Evolutionary conservation across 2,797 vertebrate species (phyloP), one percentile per base, ranked within the genome.

Genomic region (Anabacerthia variegaticeps): DNA sequence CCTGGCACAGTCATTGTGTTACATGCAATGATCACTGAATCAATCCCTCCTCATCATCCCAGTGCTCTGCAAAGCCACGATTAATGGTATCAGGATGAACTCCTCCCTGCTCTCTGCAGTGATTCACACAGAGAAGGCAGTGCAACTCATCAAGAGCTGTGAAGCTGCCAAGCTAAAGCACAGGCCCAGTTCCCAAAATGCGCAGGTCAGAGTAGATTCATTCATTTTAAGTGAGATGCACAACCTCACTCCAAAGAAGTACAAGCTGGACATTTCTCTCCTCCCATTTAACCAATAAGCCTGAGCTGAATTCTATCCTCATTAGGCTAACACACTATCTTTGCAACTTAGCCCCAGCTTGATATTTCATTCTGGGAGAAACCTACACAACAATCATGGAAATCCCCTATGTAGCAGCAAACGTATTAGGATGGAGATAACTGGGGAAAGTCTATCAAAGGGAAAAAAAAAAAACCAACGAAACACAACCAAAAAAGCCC

Each of bases 1-100:
- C 22, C 36, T 67, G 1, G 3, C 54, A 5, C 0, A 34, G 61
- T 6, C 36, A 20, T 6, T 2, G 2, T 7, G 34, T 1, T 8
- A 12, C 2, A 5, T 4, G n/a, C 18, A 43, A 7, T 3, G 17
- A 37, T 34, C 26, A 15, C 44, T 37, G 44, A 9, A 9, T 8
- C 5, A 5, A 58, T 63, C 19, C 7, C 14, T 77, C 32, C 32
- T 19, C 51, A 2, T 4, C 23, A 26, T 24, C 41, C 52, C 8
- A 13, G 51, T 11, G 6, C 24, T 54, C 49, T 2, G 19, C 39
- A 32, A 48, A 63, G 44, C 2, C 7, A 61, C 3, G 10, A 27
- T 51, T n/a, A 30, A 14, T 0, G 5, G 43, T 10, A 37, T 20
- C 18, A 23, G 32, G 51, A 17, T 2, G 14, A 27, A 41, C 24